Evolutionary conservation across 2,113 vertebrate species (phyloP).

Genomic region (Pterophyllum scalare): DNA sequence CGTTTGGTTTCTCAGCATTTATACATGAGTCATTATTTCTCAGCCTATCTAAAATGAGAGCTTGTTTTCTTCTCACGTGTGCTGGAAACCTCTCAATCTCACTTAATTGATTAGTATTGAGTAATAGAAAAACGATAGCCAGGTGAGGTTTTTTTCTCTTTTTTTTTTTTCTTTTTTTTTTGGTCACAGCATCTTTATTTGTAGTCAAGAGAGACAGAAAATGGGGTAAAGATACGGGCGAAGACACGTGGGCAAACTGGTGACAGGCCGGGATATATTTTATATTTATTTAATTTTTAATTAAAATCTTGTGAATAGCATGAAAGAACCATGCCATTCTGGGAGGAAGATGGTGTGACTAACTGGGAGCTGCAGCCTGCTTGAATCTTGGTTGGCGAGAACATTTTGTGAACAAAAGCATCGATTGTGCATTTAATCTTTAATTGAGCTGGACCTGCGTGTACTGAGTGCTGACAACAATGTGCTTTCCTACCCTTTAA

Average conservation of each 20-base stretch:
- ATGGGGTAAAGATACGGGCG: too few species aligned
- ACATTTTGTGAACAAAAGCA: background rate
- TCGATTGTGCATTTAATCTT: background rate
- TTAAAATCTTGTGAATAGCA: background rate
- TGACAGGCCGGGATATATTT: too few species aligned
- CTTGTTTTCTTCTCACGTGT: background rate
- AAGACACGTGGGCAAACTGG: too few species aligned
- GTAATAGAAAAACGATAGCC: background rate
- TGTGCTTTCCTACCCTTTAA: constrained; percentile 58
- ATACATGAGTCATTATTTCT: background rate
- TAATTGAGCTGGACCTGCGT: constrained; percentile 36
- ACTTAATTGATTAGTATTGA: background rate
- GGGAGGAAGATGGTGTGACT: background rate
- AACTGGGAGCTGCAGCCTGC: background rate
- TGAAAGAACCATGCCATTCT: background rate
- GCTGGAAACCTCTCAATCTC: constrained; percentile 6
- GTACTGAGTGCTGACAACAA: constrained; percentile 46
- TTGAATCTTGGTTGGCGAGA: background rate
- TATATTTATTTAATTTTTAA: too few species aligned
- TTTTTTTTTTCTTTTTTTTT: background rate
- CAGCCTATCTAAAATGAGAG: background rate
- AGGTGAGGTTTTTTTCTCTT: too few species aligned
- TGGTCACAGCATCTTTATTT: too few species aligned
- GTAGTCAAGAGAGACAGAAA: too few species aligned
- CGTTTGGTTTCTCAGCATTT: background rate